A percentile compares a stretch with the other conserved stretches of the same genome.
These are phyloP conservation scores for Channa maculata DNA, from an alignment of 2,113 vertebrate species.

Conservation along the genomic window DNA sequence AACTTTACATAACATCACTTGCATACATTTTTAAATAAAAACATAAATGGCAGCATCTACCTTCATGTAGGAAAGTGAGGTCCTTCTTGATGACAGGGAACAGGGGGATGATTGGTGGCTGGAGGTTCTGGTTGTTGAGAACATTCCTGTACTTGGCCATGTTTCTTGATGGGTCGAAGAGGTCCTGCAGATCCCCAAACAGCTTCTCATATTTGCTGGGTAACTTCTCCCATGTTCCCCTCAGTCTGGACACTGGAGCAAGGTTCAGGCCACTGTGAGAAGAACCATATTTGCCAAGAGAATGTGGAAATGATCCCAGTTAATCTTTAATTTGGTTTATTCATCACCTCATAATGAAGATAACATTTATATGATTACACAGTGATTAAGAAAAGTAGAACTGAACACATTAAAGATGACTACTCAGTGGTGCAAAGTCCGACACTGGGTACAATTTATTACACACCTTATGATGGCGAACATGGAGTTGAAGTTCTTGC, in stretches of 20 bases:
- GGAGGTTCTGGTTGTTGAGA: constrained; percentile 96
- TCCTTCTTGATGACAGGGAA: constrained; percentile 99
- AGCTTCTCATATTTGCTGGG: constrained; percentile 99
- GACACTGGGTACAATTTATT: background rate
- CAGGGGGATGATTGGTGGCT: constrained; percentile 96
- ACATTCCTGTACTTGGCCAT: constrained; percentile 99
- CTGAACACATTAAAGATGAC: no score
- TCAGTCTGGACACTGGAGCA: constrained; percentile 95
- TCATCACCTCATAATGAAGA: no score
- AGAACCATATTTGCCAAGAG: background rate
- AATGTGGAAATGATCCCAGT: background rate
- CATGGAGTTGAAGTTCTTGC: constrained; percentile 99
- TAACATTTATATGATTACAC: background rate
- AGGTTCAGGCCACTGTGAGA: constrained; percentile 91
- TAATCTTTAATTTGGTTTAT: no score
- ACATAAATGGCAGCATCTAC: constrained; percentile 68
- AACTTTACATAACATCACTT: no score
- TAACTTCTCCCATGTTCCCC: constrained; percentile 98
- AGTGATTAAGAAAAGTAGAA: no score
- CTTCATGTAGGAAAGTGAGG: constrained; percentile 98
- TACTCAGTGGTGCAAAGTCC: no score
- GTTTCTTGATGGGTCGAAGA: constrained; percentile 98
- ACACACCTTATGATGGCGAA: constrained; percentile 98
- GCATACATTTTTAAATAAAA: no score
- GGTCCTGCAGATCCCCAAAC: constrained; percentile 97